Percentiles rank a stretch among this genome's conserved stretches.
Evolutionary conservation across 2,888 invertebrate genomes (phyloP).

Genomic region (Cosmia pyralina): DNA sequence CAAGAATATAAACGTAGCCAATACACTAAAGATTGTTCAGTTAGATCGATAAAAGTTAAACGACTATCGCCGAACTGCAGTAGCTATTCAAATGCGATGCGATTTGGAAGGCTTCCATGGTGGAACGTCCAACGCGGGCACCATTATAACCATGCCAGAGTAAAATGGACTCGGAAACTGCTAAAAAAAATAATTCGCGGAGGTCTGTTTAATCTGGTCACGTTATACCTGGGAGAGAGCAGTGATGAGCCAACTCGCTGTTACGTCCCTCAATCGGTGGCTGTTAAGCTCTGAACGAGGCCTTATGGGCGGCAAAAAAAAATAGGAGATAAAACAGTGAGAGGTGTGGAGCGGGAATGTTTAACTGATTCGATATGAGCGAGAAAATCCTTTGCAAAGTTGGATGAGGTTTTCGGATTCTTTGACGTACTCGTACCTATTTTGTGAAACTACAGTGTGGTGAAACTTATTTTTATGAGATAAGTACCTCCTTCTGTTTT

Average conservation of each 20-base stretch:
- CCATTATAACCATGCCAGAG: constrained; percentile 75
- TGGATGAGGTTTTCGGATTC: constrained; percentile 24
- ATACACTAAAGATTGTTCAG: constrained; percentile 58
- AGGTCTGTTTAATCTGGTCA: constrained; percentile 75
- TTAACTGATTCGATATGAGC: constrained; percentile 65
- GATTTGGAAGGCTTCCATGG: constrained; percentile 86
- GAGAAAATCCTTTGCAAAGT: constrained; percentile 25
- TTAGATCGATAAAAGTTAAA: constrained; percentile 79
- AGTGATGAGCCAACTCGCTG: constrained; percentile 84
- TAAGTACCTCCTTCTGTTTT: background rate
- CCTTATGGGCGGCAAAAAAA: constrained; percentile 76
- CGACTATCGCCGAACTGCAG: constrained; percentile 79
- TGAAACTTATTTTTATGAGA: background rate
- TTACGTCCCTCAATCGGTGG: constrained; percentile 83
- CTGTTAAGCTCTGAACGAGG: constrained; percentile 82
- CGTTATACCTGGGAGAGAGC: constrained; percentile 78
- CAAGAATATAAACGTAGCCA: constrained; percentile 35
- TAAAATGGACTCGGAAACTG: constrained; percentile 70
- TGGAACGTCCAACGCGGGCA: constrained; percentile 73
- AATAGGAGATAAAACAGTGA: constrained; percentile 75
- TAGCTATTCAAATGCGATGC: constrained; percentile 85
- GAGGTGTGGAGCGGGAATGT: constrained; percentile 64
- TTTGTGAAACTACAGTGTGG: background rate
- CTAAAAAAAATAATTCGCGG: constrained; percentile 63
- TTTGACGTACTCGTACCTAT: background rate